Base-by-base conservation (phyloP, 2,888 invertebrate species). In the Limulus polyphemus region DNA sequence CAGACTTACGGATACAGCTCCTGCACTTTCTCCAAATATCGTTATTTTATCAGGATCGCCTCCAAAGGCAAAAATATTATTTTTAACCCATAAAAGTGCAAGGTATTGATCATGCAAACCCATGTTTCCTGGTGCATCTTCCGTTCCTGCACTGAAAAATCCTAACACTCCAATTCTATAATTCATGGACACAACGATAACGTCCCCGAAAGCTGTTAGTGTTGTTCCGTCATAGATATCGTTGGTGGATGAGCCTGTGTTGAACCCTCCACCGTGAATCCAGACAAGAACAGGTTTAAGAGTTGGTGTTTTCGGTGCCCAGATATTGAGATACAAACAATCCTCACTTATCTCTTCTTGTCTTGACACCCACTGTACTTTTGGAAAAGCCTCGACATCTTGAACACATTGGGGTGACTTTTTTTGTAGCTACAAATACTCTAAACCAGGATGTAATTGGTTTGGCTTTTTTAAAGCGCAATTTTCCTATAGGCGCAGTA, bases 321-420 rank as follows among this genome's bases (percentile, higher is more conserved):
- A 84, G 1, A 92, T 82, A 72, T 91, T 90, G 11, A 92, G 76
- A n/a, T 86, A 87, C 51, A 92, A 77, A 70, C 92, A 92, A 74
- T 91, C 85, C 75, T 92, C 91, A 5, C 65, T 69, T 3, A 59
- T 62, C 13, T 49, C 17, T 10, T 56, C 55, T 12, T 47, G 17
- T 13, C 55, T 47, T 4, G 60, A 49, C 3, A 60, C 13, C 59
- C 64, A 64, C 32, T 2, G 32, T 32, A 32, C 32, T 32, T 7
- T 7, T 5, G 32, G 32, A 32, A 32, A 32, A 32, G 7, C 3
- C 17, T 17, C 16, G 32, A 48, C 59, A 48, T 61, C 54, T 50
- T 67, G 67, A 49, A 64, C 58, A 32, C 67, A 67, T 11, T 63
- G 59, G 5, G 55, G 17, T 0, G 65, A 61, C 51, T 61, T 60